These are phyloP conservation scores for Indicator maculatus DNA, from an alignment of 2,113 vertebrate genomes.

Conservation along the genomic window DNA sequence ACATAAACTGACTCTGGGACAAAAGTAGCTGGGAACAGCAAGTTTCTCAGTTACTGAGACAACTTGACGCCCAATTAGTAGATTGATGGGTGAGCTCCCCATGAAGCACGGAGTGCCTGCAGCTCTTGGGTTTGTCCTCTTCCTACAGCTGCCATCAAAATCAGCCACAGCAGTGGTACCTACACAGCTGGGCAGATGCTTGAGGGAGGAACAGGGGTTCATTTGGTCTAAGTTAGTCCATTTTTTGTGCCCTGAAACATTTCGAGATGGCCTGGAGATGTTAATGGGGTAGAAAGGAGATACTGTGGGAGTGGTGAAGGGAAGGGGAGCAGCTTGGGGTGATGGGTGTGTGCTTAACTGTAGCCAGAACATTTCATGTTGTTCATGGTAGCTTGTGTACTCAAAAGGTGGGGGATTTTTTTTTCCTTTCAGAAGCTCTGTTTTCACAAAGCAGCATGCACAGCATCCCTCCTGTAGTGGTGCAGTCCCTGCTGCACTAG, in stretches of 20 bases:
- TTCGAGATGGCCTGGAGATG: neutral
- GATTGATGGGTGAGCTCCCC: neutral
- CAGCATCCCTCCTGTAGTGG: neutral
- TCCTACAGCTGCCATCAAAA: neutral
- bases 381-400: neutral
- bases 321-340: neutral
- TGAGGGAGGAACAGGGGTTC: neutral
- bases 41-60: constrained; percentile 49
- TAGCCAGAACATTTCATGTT: neutral
- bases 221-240: neutral
- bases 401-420: neutral
- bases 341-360: neutral
- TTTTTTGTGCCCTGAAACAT: neutral
- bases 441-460: constrained; percentile 2
- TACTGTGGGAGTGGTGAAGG: neutral
- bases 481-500: too few species aligned
- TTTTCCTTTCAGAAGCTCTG: neutral
- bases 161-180: neutral
- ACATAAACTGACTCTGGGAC: constrained; percentile 17
- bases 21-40: constrained; percentile 52
- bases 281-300: neutral
- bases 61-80: constrained; percentile 50
- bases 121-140: neutral
- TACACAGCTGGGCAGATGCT: neutral
- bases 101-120: neutral